Base-by-base conservation (phyloP, 2,797 vertebrate species). In the Simalia tracyae region DNA sequence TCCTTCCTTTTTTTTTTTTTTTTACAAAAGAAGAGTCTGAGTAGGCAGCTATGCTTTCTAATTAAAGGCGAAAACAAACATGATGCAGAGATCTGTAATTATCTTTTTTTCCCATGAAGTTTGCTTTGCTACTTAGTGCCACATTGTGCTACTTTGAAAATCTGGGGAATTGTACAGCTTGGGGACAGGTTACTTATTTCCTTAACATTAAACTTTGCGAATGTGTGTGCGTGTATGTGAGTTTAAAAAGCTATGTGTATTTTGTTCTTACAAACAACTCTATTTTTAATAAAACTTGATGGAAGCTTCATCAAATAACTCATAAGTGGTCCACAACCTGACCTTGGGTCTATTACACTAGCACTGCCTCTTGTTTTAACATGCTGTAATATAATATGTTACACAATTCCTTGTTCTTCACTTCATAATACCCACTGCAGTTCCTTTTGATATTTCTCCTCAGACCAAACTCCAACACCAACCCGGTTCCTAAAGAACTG, bases 401-500 rank as follows among this genome's bases (percentile, higher is more conserved):
- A 31, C 60, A 87, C 68, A 66, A 87, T 93, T 28, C 46, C 24
- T 66, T 28, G 94, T 63, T 57, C 84, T 92, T 93, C 88, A 81
- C 22, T 93, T 88, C 61, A 91, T 95, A 95, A 88, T 66, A 92
- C 4, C 57, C 36, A 28, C 1, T 19, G 84, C 15, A 0, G 31
- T 96, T 92, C 92, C 19, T 93, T 93, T 66, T 56, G 87, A 1
- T 92, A 26, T 97, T 92, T 96, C 56, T 96, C 97, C 96, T 95
- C 97, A 99, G 99, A 99, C 97, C 99, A 99, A 97, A 99, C 99
- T 87, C 99, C 99, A 1, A 99, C 99, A 5, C 99, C 99, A 28
- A 99, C 99, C 0, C 98, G 99, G 91, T 99, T 99, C 96, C 97
- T 99, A 97, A 99, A 99, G 98, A 99, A 99, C 97, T 99, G 99